Conservation (phyloP, 2,797 vertebrate genomes). For the Pteronotus mesoamericanus region DNA sequence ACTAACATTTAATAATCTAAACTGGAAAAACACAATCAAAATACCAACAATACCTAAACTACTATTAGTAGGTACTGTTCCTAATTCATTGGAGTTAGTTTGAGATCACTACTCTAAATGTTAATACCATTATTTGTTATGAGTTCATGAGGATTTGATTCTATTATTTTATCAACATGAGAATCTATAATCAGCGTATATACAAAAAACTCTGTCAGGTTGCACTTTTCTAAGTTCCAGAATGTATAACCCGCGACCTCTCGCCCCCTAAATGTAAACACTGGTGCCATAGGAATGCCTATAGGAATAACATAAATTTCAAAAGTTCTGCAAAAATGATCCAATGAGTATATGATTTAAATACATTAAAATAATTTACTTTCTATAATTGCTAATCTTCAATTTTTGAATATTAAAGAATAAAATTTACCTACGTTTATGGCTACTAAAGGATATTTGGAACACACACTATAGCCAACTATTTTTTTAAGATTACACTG, state of each 20-base stretch:
- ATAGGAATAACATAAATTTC: conserved; percentile 31
- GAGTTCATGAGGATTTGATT: conserved; percentile 67
- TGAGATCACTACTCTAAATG: conserved; percentile 24
- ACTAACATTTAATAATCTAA: conserved; percentile 59
- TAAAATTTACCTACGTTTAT: not conserved
- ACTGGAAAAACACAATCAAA: not conserved
- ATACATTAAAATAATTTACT: conserved; percentile 54
- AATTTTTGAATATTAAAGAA: conserved; percentile 52
- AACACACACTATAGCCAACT: not conserved
- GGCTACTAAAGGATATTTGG: not conserved
- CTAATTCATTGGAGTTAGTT: conserved; percentile 48
- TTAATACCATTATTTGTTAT: conserved; percentile 52
- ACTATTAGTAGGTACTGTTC: conserved; percentile 26
- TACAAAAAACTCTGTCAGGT: conserved; percentile 52
- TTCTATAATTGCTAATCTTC: conserved; percentile 46
- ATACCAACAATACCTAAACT: conserved; percentile 42
- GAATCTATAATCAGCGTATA: conserved; percentile 69
- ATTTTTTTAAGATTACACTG: not conserved
- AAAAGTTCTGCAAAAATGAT: conserved; percentile 64
- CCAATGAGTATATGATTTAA: conserved; percentile 57
- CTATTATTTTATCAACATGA: conserved; percentile 50
- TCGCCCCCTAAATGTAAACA: conserved; percentile 70
- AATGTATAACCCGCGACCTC: conserved; percentile 51
- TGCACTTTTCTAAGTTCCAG: conserved; percentile 69
- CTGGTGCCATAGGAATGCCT: conserved; percentile 58